These are phyloP conservation scores for mouse (Mus musculus) DNA, from an alignment of 2,113 vertebrate genomes.

Conservation along the genomic window DNA sequence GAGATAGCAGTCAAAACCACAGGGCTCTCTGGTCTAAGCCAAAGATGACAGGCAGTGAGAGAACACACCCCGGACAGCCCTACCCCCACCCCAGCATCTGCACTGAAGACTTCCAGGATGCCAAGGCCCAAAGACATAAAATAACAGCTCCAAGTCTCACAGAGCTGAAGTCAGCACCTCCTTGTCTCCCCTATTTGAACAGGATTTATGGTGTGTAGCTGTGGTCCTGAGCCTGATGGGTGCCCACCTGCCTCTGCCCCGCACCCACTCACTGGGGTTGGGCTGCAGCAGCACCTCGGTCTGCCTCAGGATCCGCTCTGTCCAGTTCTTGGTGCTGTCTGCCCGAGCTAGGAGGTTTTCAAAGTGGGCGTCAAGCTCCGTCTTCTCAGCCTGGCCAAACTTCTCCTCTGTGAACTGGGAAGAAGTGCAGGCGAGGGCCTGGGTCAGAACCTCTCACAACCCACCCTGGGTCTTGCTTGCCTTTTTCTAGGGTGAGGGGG, in stretches of 20 bases:
- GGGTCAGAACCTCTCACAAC: neutral
- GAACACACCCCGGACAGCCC: neutral
- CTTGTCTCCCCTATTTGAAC: neutral
- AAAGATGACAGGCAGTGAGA: neutral
- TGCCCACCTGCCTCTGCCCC: neutral
- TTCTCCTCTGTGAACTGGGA: slow-evolving; percentile 97
- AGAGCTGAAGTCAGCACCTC: neutral
- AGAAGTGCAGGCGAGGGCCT: too few species aligned
- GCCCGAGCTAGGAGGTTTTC: slow-evolving; percentile 94
- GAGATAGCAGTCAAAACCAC: slow-evolving; percentile 35
- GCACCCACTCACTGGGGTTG: slow-evolving; percentile 92
- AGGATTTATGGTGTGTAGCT: neutral
- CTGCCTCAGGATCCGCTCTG: slow-evolving; percentile 95
- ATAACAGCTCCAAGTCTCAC: neutral
- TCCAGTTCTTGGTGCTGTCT: slow-evolving; percentile 96
- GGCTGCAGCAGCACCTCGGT: slow-evolving; percentile 96
- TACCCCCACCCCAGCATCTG: too few species aligned
- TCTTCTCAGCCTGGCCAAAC: slow-evolving; percentile 96
- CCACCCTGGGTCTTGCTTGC: neutral
- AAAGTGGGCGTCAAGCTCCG: slow-evolving; percentile 94
- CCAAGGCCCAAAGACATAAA: neutral
- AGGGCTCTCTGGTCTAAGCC: neutral
- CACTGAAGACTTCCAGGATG: neutral
- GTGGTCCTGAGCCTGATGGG: neutral
- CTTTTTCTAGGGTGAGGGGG: neutral